phyloP scores from a whole-genome alignment of 2,888 invertebrate species.

The Agrotis exclamationis region DNA sequence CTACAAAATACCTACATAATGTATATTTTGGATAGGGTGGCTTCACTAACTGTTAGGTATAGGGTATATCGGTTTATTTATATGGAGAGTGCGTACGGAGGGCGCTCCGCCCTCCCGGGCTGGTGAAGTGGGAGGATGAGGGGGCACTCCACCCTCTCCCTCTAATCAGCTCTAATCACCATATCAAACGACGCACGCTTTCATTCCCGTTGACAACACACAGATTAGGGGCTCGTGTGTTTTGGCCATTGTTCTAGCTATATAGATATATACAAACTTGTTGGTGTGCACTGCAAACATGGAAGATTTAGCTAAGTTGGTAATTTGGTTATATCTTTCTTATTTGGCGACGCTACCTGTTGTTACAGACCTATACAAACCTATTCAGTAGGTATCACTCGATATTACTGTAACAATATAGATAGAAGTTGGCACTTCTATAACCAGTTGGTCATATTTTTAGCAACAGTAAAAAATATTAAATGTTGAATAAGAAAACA shows the following conservation, averaged over 20 bases:
- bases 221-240: conserved; percentile 82
- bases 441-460: too few relatives aligned
- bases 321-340: background rate
- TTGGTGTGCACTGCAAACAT: conserved; percentile 25
- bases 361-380: background rate
- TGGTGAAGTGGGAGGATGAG: conserved; percentile 48
- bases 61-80: conserved; percentile 89
- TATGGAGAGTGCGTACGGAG: conserved; percentile 88
- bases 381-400: background rate
- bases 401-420: background rate
- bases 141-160: conserved; percentile 75
- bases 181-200: conserved; percentile 90
- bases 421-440: too few relatives aligned
- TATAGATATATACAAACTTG: conserved; percentile 46
- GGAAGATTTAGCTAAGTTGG: conserved; percentile 6
- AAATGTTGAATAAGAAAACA: too few relatives aligned
- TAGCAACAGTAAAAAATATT: too few relatives aligned
- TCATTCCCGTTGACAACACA: conserved; percentile 89
- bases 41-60: conserved; percentile 76
- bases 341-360: background rate
- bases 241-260: conserved; percentile 69
- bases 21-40: conserved; percentile 75
- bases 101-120: conserved; percentile 74
- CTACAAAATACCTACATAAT: conserved; percentile 68
- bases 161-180: conserved; percentile 91